Percentiles rank a stretch among this genome's conserved stretches.
Evolutionary conservation across 1,140 invertebrate genomes (phyloP).

Genomic region (silkworm (Bombyx mori)): DNA sequence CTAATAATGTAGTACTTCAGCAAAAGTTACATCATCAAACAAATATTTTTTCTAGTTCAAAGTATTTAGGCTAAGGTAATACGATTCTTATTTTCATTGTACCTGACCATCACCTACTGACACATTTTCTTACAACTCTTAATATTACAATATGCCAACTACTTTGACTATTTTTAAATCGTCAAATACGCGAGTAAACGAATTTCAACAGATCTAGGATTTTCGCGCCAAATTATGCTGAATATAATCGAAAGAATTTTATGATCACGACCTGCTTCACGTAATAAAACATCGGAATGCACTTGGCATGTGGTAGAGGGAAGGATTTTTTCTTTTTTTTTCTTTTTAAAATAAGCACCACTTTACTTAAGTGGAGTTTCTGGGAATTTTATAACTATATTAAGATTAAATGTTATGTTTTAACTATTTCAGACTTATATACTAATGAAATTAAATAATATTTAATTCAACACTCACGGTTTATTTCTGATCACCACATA

Average conservation of each 20-base stretch:
- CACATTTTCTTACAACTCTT: constrained; percentile 37
- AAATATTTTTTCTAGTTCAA: constrained; percentile 1
- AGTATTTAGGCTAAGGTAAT: constrained; percentile 58
- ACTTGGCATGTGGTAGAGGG: constrained; percentile 43
- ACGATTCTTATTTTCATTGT: constrained; percentile 38
- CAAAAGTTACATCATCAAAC: constrained; percentile 1
- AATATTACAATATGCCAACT: constrained; percentile 38
- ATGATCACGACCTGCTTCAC: constrained; percentile 29
- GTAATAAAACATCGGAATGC: constrained; percentile 56
- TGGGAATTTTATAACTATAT: constrained; percentile 25
- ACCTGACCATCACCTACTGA: constrained; percentile 64
- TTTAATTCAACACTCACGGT: constrained; percentile 61
- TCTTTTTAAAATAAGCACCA: constrained; percentile 32
- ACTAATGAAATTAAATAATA: constrained; percentile 18
- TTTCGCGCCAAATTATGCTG: constrained; percentile 46
- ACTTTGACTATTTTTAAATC: constrained; percentile 57
- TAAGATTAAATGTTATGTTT: neutral
- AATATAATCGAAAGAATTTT: constrained; percentile 32
- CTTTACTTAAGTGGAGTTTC: constrained; percentile 26
- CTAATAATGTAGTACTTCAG: neutral
- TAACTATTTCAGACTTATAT: constrained; percentile 15
- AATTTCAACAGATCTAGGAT: constrained; percentile 26
- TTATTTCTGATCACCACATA: constrained; percentile 52
- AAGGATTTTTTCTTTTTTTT: constrained; percentile 47
- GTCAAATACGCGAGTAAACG: constrained; percentile 21